Base-by-base conservation (phyloP, 2,888 invertebrate genomes). In the Poecilus cupreus region DNA sequence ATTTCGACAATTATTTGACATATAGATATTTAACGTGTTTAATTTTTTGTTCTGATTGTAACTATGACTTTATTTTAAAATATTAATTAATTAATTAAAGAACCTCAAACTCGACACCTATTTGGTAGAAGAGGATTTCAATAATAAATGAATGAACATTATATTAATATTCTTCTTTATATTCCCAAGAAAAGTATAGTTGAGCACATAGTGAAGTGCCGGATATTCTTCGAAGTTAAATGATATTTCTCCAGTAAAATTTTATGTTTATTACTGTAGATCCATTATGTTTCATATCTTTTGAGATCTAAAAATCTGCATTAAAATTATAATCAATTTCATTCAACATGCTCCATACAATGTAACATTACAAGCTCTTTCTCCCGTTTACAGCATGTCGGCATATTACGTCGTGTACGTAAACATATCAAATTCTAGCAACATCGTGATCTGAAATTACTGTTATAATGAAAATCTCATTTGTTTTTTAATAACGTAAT, bases 401-500 rank as follows among this genome's bases (percentile, higher is more conserved):
- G 60, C 32, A 51, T 60, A 60, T 51, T 51, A 51, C 16, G 8
- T 51, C 57, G 2, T 57, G 64, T 16, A 32, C 18, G 64, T 68
- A 11, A 37, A 60, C 60, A 60, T 60, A 60, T 60, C 60, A 60
- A 32, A 60, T 60, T 60, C 26, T 32, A 24, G 13, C n/a, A 32
- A 60, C 26, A 60, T 26, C 51, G 51, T 51, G 51, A 51, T 51
- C 16, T 51, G 32, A 32, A 68, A 68, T 37, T 13, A 68, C 18
- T 18, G 64, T 68, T 18, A 37, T 68, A 37, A 68, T 68, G 37
- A 46, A 72, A 72, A 46, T 24, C 72, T 72, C 72, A 72, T 72
- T 72, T 43, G 46, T 72, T 72, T 72, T 68, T 68, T 68, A 68
- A 68, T 68, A 68, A 60, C 43, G 70, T 70, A 70, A 70, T 70